A percentile compares a stretch with the other conserved stretches of the same genome.
These are phyloP conservation scores for Nothobranchius kuhntae DNA, from an alignment of 2,113 vertebrate species.

Conservation along the genomic window DNA sequence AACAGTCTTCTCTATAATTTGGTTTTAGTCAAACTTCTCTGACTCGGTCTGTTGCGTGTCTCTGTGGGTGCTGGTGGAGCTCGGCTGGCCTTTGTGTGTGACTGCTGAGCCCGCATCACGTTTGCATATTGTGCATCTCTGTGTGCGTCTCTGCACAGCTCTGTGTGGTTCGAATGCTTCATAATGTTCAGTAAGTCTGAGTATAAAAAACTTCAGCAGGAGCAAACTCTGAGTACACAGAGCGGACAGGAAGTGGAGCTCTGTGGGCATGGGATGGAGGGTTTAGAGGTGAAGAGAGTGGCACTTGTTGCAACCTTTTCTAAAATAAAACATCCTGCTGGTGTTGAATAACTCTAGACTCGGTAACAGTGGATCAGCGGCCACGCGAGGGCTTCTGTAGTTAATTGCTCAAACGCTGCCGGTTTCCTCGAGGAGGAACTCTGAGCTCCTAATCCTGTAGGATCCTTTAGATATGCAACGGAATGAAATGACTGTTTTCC, in stretches of 20 bases:
- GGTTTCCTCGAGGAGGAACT: background rate
- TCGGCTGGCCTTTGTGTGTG: constrained; percentile 2
- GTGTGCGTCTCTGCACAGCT: background rate
- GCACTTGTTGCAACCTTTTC: constrained; percentile 17
- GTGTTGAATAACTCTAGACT: constrained; percentile 14
- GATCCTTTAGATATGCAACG: background rate
- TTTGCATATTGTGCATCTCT: background rate
- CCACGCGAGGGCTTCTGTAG: background rate
- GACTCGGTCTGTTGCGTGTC: background rate
- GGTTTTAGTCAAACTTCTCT: background rate
- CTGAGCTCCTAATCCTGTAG: background rate
- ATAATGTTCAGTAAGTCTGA: constrained; percentile 23
- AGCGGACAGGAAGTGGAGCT: constrained; percentile 17
- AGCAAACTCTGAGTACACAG: constrained; percentile 3
- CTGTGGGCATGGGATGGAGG: constrained; percentile 12
- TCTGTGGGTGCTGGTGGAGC: background rate
- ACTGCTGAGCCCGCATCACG: background rate
- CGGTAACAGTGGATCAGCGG: background rate
- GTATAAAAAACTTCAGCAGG: constrained; percentile 25
- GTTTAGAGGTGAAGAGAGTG: constrained; percentile 9
- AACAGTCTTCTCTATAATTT: background rate
- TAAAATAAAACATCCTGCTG: constrained; percentile 29
- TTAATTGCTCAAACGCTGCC: constrained; percentile 3
- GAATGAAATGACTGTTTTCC: too few species aligned
- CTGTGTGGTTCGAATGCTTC: constrained; percentile 13